Percentiles rank a stretch among this genome's conserved stretches.
These are phyloP conservation scores for Atethmia centrago DNA, from an alignment of 2,888 invertebrate genomes.

Conservation along the genomic window DNA sequence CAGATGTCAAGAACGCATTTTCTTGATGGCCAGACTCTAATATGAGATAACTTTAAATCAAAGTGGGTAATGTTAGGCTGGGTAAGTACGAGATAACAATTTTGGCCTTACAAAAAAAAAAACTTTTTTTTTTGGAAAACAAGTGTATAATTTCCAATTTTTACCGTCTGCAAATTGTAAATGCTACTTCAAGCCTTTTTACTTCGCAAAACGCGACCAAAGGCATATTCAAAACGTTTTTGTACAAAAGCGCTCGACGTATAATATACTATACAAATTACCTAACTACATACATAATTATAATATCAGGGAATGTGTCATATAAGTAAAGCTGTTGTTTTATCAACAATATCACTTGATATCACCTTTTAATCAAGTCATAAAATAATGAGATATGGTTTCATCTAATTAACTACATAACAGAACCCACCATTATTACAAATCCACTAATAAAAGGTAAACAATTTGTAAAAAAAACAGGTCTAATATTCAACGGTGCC, in stretches of 20 bases:
- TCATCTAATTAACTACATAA: neutral
- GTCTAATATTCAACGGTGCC: neutral
- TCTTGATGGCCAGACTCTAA: neutral
- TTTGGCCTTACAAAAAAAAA: neutral
- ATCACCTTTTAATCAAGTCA: conserved; percentile 12
- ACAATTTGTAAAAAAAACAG: neutral
- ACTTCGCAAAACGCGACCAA: conserved; percentile 55
- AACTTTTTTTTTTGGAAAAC: neutral
- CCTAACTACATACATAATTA: conserved; percentile 75
- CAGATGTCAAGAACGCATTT: too few relatives aligned
- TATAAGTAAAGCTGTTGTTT: conserved; percentile 31
- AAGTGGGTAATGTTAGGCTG: neutral
- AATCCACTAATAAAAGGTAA: neutral
- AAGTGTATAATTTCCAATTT: neutral
- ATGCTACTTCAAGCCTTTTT: conserved; percentile 25
- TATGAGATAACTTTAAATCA: neutral
- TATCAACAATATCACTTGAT: conserved; percentile 12
- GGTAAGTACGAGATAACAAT: neutral
- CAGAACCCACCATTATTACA: neutral
- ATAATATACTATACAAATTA: conserved; percentile 74
- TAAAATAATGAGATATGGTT: conserved; percentile 17
- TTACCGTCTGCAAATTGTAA: conserved; percentile 50
- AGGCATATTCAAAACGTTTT: conserved; percentile 55
- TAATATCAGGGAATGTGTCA: conserved; percentile 43
- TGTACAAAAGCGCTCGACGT: conserved; percentile 71